Base-by-base conservation (phyloP, 1,140 invertebrate genomes). In the Subanguina moxae region DNA sequence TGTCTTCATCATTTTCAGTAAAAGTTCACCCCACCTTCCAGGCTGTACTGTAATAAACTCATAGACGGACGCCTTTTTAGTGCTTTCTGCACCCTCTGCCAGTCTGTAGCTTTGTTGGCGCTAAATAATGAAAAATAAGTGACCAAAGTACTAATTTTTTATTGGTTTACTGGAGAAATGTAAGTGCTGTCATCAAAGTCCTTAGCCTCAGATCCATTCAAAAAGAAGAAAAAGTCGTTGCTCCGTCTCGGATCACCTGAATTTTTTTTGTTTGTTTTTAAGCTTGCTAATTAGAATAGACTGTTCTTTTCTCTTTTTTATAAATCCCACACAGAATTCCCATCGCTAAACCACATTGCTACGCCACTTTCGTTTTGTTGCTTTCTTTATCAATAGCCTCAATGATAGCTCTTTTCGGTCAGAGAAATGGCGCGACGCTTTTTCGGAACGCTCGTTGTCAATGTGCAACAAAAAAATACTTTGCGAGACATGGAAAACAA, bases 31-130 rank as follows among this genome's bases (percentile, higher is more conserved):
- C 48, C 17, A 74, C 73, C 32, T 57, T 57, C 72, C 72, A 28
- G 72, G 57, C 17, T 62, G 42, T n/a, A 74, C 38, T 8, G 61
- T 28, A 28, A 75, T 74, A 17, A 32, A 65, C 7, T n/a, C 48
- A 32, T 61, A 52, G 8, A 52, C 15, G 17, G 23, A 52, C 48
- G 15, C 48, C 15, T 52, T 52, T 15, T 25, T 52, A 3, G 1
- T 52, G 23, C 48, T 52, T 25, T 19, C 23, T 3, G 48, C 17
- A 15, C 23, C 23, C 3, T 52, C 17, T 19, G n/a, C 48, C 48
- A 52, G 8, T 15, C 3, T 3, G 17, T 52, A 52, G 48, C 17
- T 52, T 52, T 25, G n/a, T 25, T 19, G n/a, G n/a, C n/a, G 48
- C 48, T 52, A 15, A 21, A 52, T 21, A 7, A 5, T 3, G 23